Conservation (phyloP, 2,797 vertebrate genomes). For the Coendou prehensilis region DNA sequence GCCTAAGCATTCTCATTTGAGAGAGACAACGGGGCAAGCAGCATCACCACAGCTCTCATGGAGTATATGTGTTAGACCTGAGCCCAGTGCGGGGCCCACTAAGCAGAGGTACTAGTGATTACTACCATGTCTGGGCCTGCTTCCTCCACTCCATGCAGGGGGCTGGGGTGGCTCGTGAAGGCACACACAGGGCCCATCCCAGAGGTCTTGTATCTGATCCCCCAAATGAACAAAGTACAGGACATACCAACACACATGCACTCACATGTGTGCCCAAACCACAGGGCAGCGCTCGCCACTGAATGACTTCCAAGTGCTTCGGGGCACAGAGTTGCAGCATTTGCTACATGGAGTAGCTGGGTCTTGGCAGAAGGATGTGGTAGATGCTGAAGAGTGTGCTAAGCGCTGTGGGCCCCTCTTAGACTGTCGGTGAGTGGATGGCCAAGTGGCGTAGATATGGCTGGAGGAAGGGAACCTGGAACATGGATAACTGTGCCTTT, state of each 20-base stretch:
- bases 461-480: not conserved
- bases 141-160: not conserved
- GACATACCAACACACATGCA: not conserved
- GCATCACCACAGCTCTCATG: not conserved
- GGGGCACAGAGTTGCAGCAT: constrained; percentile 92
- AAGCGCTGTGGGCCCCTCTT: constrained; percentile 89
- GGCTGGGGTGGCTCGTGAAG: not conserved
- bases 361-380: constrained; percentile 82
- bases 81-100: not conserved
- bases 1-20: not conserved
- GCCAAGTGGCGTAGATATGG: too few species aligned
- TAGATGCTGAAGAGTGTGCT: constrained; percentile 93
- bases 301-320: constrained; percentile 96
- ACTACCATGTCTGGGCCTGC: not conserved
- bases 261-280: not conserved
- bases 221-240: not conserved
- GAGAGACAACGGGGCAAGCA: not conserved
- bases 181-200: not conserved
- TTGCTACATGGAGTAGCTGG: constrained; percentile 85
- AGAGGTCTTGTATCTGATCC: not conserved
- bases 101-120: not conserved
- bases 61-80: not conserved
- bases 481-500: not conserved
- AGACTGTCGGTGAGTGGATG: constrained; percentile 60
- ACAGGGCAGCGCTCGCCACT: constrained; percentile 93